These are phyloP conservation scores for Micromesistius poutassou DNA, from an alignment of 2,797 vertebrate genomes.

Conservation along the genomic window DNA sequence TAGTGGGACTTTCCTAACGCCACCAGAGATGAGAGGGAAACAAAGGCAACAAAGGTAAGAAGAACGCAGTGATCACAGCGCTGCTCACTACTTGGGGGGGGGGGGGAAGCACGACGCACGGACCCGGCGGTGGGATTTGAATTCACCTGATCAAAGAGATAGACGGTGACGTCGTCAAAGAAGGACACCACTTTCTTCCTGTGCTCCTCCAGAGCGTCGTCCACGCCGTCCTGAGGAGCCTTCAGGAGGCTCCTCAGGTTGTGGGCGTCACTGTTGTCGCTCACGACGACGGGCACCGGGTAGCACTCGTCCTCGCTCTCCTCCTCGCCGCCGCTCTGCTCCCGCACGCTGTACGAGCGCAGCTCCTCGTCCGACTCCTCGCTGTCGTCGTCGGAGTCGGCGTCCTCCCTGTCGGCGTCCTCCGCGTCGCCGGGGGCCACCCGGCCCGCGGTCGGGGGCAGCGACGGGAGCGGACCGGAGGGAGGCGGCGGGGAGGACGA, in stretches of 20 bases:
- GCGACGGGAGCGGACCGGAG: slow-evolving; percentile 27
- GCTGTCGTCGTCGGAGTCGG: slow-evolving; percentile 88
- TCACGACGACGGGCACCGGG: slow-evolving; percentile 86
- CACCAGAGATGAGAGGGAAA: neutral
- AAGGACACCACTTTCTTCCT: slow-evolving; percentile 95
- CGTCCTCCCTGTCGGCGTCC: slow-evolving; percentile 80
- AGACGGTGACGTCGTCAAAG: slow-evolving; percentile 94
- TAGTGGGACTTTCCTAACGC: slow-evolving; percentile 88
- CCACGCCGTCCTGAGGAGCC: slow-evolving; percentile 72
- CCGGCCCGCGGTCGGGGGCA: slow-evolving; percentile 46
- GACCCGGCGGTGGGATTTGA: neutral
- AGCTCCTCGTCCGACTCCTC: slow-evolving; percentile 92
- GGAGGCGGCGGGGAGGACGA: slow-evolving; percentile 58
- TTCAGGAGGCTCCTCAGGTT: slow-evolving; percentile 90
- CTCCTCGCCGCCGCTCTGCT: slow-evolving; percentile 89
- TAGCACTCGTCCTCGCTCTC: slow-evolving; percentile 81
- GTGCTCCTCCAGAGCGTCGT: slow-evolving; percentile 76
- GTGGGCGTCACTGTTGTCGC: slow-evolving; percentile 81
- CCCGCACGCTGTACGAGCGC: slow-evolving; percentile 81
- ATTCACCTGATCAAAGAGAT: slow-evolving; percentile 93
- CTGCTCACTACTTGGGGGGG: neutral
- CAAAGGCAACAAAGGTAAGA: neutral
- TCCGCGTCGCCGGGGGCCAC: slow-evolving; percentile 48
- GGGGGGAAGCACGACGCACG: neutral
- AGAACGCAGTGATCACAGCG: neutral